A percentile compares a stretch with the other conserved stretches of the same genome.
phyloP scores from a whole-genome alignment of 2,797 vertebrate genomes.

The Dendrocincla fuliginosa region DNA sequence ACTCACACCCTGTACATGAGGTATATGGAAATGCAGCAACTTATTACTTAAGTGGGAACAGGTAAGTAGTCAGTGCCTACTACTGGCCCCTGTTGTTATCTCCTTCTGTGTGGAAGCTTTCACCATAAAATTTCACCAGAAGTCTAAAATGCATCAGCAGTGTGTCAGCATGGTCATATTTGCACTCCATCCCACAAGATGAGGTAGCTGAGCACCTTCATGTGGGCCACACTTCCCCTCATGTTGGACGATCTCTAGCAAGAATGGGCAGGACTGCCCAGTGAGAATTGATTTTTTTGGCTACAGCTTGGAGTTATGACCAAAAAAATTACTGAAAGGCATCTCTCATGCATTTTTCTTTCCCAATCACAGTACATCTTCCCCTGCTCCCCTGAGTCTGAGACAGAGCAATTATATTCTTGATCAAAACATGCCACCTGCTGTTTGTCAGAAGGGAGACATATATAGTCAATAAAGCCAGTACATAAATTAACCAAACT shows the following conservation, averaged over 20 bases:
- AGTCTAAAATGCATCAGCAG: background rate
- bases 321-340: background rate
- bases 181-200: background rate
- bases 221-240: background rate
- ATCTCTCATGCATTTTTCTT: background rate
- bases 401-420: background rate
- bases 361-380: background rate
- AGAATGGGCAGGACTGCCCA: background rate
- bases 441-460: background rate
- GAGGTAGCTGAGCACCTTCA: background rate
- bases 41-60: background rate
- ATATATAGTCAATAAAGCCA: background rate
- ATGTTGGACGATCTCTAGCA: background rate
- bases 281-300: background rate
- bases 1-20: background rate
- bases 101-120: background rate
- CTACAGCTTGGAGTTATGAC: background rate
- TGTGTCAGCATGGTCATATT: background rate
- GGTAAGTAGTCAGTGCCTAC: background rate
- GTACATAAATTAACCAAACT: background rate
- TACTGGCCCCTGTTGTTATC: background rate
- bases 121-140: background rate
- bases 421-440: slow-evolving; percentile 47
- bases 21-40: background rate
- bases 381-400: background rate